Evolutionary conservation across 2,888 invertebrate species (phyloP).

Genomic region (Mayetiola destructor): DNA sequence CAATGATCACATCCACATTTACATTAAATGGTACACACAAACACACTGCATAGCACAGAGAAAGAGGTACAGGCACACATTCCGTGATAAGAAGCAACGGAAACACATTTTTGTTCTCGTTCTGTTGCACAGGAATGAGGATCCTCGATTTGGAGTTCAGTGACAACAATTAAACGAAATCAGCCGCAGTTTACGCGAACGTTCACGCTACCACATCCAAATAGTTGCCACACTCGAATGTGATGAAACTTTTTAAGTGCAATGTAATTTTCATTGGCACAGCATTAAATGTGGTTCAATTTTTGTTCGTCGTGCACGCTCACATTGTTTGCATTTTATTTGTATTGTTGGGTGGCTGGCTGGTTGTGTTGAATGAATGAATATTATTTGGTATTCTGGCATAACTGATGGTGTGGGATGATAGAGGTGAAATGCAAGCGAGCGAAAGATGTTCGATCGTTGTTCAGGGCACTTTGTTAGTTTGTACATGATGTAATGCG

Average conservation of each 20-base stretch:
- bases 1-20: no score
- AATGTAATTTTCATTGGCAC: not conserved
- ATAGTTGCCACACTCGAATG: no score
- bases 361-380: not conserved
- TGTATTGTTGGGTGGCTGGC: not conserved
- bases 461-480: not conserved
- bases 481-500: not conserved
- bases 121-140: no score
- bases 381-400: no score
- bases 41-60: no score
- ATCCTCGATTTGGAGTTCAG: not conserved
- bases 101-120: no score
- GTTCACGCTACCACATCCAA: not conserved
- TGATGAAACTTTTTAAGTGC: not conserved
- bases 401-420: not conserved
- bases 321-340: not conserved
- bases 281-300: no score
- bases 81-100: no score
- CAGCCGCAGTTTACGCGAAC: not conserved
- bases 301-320: not conserved
- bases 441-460: not conserved
- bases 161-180: conserved; percentile 8
- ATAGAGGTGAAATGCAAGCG: not conserved
- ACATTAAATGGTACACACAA: no score
- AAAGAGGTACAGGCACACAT: no score